phyloP scores from a whole-genome alignment of 2,888 invertebrate genomes.

The Idaea aversata region DNA sequence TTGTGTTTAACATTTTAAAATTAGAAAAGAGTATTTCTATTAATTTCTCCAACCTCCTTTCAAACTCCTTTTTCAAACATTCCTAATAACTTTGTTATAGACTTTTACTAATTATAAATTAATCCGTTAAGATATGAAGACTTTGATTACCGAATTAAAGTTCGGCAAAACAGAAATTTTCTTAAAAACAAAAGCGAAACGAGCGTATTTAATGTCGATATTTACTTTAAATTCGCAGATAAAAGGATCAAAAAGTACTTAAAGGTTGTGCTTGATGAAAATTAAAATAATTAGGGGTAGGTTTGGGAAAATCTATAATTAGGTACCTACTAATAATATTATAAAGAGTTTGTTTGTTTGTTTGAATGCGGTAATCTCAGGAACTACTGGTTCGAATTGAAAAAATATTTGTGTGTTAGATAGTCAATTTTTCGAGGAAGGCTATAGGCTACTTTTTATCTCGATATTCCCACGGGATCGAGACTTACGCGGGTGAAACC shows the following conservation, averaged over 20 bases:
- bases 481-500: too few species aligned
- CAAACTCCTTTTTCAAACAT: background rate
- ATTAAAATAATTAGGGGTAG: constrained; percentile 65
- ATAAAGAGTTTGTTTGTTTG: too few species aligned
- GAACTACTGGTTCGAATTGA: too few species aligned
- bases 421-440: too few species aligned
- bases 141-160: background rate
- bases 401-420: too few species aligned
- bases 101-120: constrained; percentile 3
- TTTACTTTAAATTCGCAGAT: constrained; percentile 45
- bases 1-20: too few species aligned
- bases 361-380: too few species aligned
- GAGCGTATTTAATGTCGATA: constrained; percentile 43
- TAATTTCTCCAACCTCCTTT: background rate
- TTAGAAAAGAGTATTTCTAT: too few species aligned
- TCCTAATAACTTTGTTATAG: constrained; percentile 2
- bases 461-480: too few species aligned
- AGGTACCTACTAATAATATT: too few species aligned
- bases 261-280: constrained; percentile 54
- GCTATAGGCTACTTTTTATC: too few species aligned
- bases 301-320: constrained; percentile 63
- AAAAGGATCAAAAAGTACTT: constrained; percentile 56
- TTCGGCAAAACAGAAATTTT: background rate
- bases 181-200: constrained; percentile 34
- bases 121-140: constrained; percentile 5